phyloP scores from a whole-genome alignment of 2,888 invertebrate genomes.

The Eucera pruinosa region DNA sequence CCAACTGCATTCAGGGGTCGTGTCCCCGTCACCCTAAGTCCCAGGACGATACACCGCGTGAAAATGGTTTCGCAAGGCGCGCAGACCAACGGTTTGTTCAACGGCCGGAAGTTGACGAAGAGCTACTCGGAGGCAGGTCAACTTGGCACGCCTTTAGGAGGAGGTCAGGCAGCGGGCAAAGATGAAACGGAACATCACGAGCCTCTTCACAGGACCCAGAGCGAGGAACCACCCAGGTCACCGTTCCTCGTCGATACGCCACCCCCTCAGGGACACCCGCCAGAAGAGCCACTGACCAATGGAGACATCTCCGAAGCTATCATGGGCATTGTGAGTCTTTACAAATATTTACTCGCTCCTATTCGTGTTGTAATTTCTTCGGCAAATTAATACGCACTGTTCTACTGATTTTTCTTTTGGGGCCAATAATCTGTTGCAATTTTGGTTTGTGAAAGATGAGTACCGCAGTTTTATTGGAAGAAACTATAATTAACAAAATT shows the following conservation, averaged over 20 bases:
- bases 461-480: too few relatives aligned
- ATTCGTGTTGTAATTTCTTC: too few relatives aligned
- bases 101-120: slow-evolving; percentile 92
- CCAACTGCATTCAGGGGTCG: slow-evolving; percentile 86
- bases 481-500: too few relatives aligned
- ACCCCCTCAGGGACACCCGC: slow-evolving; percentile 82
- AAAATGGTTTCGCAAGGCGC: slow-evolving; percentile 96
- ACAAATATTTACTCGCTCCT: too few relatives aligned
- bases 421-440: too few relatives aligned
- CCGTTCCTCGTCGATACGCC: slow-evolving; percentile 88
- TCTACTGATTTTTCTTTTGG: too few relatives aligned
- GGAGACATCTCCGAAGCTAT: slow-evolving; percentile 70
- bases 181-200: slow-evolving; percentile 87
- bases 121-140: slow-evolving; percentile 92
- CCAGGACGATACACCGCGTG: slow-evolving; percentile 92
- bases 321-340: slow-evolving; percentile 49
- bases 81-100: slow-evolving; percentile 92
- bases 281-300: slow-evolving; percentile 73
- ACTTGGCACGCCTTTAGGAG: slow-evolving; percentile 80
- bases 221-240: slow-evolving; percentile 93
- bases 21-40: slow-evolving; percentile 89
- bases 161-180: slow-evolving; percentile 70
- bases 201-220: slow-evolving; percentile 92
- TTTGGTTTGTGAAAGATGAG: too few relatives aligned
- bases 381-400: too few relatives aligned